Evolutionary conservation across 2,797 vertebrate species (phyloP).

Genomic region (Pipistrellus nathusii): DNA sequence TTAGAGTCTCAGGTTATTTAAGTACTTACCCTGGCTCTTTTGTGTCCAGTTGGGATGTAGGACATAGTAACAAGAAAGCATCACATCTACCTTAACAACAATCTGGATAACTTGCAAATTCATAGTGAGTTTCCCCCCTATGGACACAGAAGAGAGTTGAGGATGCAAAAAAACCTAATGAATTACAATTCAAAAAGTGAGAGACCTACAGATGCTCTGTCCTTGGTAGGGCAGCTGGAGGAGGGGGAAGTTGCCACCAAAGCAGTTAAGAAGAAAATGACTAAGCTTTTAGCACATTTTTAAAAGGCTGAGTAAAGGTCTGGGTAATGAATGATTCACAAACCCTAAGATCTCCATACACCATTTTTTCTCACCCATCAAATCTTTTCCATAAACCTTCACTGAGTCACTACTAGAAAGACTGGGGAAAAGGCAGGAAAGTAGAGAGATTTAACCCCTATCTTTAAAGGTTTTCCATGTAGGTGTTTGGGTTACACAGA

Average conservation of each 20-base stretch:
- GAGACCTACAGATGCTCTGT: background rate
- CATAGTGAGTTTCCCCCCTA: background rate
- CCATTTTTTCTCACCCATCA: background rate
- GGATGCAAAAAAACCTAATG: background rate
- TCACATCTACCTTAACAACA: background rate
- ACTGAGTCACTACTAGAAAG: background rate
- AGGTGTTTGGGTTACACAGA: background rate
- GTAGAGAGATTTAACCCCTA: background rate
- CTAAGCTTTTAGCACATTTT: conserved; percentile 1
- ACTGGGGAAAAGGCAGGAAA: background rate
- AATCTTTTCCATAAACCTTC: background rate
- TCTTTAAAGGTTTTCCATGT: background rate
- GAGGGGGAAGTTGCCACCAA: background rate
- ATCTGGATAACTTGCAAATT: background rate
- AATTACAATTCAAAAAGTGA: background rate
- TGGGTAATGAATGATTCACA: background rate
- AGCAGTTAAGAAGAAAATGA: background rate
- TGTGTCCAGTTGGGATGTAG: background rate
- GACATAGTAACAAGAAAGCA: background rate
- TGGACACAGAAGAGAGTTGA: background rate
- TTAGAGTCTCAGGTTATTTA: background rate
- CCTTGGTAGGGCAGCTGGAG: background rate
- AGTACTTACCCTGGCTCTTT: background rate
- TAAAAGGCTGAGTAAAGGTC: background rate
- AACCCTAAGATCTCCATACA: background rate